Percentiles rank a stretch among this genome's conserved stretches.
phyloP scores from a whole-genome alignment of 2,113 vertebrate species.

The Scolopax mira region DNA sequence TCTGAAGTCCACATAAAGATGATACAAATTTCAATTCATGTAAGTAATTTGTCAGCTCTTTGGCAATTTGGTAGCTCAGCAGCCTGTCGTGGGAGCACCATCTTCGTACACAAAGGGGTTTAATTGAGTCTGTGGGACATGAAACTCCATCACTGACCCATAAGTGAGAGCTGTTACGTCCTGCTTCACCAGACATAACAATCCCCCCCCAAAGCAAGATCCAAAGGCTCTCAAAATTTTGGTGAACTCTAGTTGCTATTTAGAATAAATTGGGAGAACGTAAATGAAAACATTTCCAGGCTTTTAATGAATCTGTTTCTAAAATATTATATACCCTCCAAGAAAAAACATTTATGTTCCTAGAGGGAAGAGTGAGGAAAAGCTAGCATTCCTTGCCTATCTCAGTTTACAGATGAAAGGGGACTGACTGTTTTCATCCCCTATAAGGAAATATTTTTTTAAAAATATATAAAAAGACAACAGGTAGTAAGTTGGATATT shows the following conservation, averaged over 20 bases:
- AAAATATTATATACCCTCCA: neutral
- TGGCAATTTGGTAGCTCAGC: neutral
- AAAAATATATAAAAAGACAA: neutral
- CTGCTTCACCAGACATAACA: neutral
- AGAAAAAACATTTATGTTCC: neutral
- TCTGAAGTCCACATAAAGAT: neutral
- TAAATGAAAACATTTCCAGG: neutral
- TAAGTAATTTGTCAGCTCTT: neutral
- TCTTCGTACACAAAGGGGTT: neutral
- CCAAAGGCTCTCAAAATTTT: neutral
- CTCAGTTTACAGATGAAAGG: neutral
- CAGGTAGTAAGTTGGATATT: neutral
- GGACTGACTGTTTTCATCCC: neutral
- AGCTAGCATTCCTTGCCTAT: neutral
- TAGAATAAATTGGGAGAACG: neutral
- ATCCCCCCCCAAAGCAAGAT: neutral
- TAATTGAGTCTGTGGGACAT: neutral
- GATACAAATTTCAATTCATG: neutral
- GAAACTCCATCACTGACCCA: neutral
- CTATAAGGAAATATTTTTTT: neutral
- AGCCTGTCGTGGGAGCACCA: neutral
- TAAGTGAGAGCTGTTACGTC: accelerated
- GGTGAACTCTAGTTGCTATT: neutral
- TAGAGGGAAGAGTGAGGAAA: neutral
- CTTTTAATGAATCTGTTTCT: neutral